Base-by-base conservation (phyloP, 2,797 vertebrate genomes). In the Novumbra hubbsi region DNA sequence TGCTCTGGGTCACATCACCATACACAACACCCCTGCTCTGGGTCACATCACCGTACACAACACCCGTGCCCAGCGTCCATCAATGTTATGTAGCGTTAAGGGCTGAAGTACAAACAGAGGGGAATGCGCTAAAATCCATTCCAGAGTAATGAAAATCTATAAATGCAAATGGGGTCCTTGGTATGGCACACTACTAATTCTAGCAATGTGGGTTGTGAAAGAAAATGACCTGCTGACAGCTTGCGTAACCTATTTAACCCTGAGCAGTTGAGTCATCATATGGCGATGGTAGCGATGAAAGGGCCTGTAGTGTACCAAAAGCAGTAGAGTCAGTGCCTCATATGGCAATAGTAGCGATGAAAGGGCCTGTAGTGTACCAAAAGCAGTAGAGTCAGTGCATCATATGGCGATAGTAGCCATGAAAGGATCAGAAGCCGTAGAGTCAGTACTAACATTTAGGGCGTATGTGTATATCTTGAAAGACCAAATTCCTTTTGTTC, bases 191-290 rank as follows among this genome's bases (percentile, higher is more conserved):
- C 55, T 49, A 57, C 24, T 71, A 73, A 81, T 79, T 80, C 62
- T 49, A 73, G 71, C 76, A 77, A 68, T 55, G 21, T 67, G 73
- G 75, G 80, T 57, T 57, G 77, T 41, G 57, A 78, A 55, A 67
- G 38, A 21, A 62, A 21, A 48, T 41, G 19, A 55, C 49, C 27
- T 71, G 70, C 57, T 78, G 34, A 75, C 50, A 66, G 73, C 68
- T 30, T 70, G 60, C 27, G 75, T 83, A 78, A 81, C 83, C 81
- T 3, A 3, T 52, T 2, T 12, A 57, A 83, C 71, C 80, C 27
- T 16, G 12, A 28, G 72, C 71, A 71, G 82, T 83, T 78, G 60
- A 77, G 48, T 30, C 34, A 52, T 75, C 78, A 73, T 68, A 12
- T 68, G 68, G 65, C 62, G 50, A 68, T 21, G 68, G 68, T 38